Evolutionary conservation across 1,140 invertebrate genomes (phyloP).

Genomic region (Drosophila subpulchrella): DNA sequence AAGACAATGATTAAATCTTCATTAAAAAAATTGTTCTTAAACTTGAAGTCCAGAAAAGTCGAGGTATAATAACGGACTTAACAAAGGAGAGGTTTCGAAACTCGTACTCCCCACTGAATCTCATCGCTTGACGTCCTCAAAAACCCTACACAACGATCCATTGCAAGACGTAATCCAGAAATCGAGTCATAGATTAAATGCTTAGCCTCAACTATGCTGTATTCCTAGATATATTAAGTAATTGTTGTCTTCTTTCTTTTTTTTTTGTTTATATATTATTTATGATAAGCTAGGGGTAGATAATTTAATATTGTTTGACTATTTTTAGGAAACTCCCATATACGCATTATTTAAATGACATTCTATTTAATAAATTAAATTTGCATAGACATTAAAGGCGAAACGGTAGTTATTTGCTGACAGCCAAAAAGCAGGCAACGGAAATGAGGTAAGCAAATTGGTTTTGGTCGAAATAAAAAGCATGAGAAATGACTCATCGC

Average conservation of each 20-base stretch:
- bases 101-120: constrained; percentile 22
- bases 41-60: background rate
- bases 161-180: constrained; percentile 40
- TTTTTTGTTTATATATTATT: constrained; percentile 26
- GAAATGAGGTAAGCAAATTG: constrained; percentile 5
- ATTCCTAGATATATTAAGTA: constrained; percentile 42
- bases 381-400: constrained; percentile 34
- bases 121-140: constrained; percentile 2
- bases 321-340: constrained; percentile 55
- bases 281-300: constrained; percentile 24
- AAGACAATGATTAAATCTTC: background rate
- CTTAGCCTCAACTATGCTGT: constrained; percentile 11
- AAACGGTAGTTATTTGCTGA: constrained; percentile 8
- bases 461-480: constrained; percentile 3
- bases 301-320: constrained; percentile 60
- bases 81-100: background rate
- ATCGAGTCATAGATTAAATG: constrained; percentile 74
- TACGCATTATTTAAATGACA: constrained; percentile 61
- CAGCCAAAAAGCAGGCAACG: constrained; percentile 69
- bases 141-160: constrained; percentile 25
- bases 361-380: constrained; percentile 59
- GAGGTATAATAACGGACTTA: no score
- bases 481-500: background rate
- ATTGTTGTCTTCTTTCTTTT: constrained; percentile 30
- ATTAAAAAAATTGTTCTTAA: background rate